Evolutionary conservation across 2,888 invertebrate species (phyloP), one percentile per base, ranked within the genome.

Genomic region (Caradrina clavipalpis): DNA sequence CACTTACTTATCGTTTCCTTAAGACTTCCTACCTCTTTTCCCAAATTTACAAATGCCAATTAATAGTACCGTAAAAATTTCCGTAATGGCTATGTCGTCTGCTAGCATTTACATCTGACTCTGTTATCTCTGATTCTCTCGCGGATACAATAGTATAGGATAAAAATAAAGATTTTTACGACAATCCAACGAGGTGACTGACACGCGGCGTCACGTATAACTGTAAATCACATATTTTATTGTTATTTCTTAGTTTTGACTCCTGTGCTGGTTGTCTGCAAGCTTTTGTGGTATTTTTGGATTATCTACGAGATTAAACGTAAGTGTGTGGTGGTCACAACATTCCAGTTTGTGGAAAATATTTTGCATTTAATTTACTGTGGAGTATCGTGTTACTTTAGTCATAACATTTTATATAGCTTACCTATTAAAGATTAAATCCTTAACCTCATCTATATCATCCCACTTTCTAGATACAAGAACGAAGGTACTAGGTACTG

Each of bases 141-240:
- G 54, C 35, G 42, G 63, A 76, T 54, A 80, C 74, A 71, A 83
- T 77, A 74, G 83, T 50, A 63, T 53, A 71, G 57, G 69, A 62
- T 62, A 80, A 83, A 81, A 80, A 81, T 83, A 81, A 71, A 74
- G 58, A 62, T 73, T 81, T 81, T 81, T 81, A 83, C 81, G 83
- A 81, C 75, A 68, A 54, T 49, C 69, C 55, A 67, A 69, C 76
- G 78, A 75, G 78, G 74, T 83, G 83, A 83, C 49, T 83, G 81
- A 81, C 81, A 83, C 75, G 35, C 31, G 1, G 22, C 58, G 57
- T 83, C 71, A 70, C 67, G 26, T 51, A 58, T 68, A 54, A 69
- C 21, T 59, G 62, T 81, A 83, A 81, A 81, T 78, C 62, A 81
- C 78, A 64, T 66, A 69, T 83, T 81, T 81, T 81, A 81, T 81